Evolutionary conservation across 1,140 invertebrate species (phyloP), one percentile per base, ranked within the genome.

Genomic region (Cherax destructor): DNA sequence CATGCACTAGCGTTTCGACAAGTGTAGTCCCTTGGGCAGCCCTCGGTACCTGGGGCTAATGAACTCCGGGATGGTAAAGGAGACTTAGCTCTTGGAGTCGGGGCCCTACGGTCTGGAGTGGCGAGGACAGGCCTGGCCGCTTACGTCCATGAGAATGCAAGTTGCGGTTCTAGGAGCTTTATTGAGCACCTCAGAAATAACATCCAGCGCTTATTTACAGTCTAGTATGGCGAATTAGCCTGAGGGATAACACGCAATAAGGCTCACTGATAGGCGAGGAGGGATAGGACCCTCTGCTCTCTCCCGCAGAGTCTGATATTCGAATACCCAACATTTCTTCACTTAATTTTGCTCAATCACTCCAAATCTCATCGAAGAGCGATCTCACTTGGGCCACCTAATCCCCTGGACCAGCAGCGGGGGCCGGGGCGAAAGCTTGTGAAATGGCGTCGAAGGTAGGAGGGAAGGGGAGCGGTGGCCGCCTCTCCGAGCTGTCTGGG

Each of bases 261-360:
- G 91, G 91, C 88, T 88, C 91, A 88, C 41, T 16, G 86, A 69
- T 41, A 30, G 52, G 79, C 65, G 56, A 49, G 50, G 80, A 41
- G 91, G 91, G 91, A 88, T 92, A 92, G 80, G 91, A 41, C 91
- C 86, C 59, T 92, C 41, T 80, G 86, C 83, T 79, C 49, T 61
- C 78, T 77, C 65, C 69, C 69, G 50, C 79, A 41, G 83, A 91
- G 83, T 69, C 83, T 91, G 74, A 87, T 92, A 87, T 92, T 88
- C 91, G 91, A 88, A 92, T 92, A 83, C 91, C 86, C 91, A 83
- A 87, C 91, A 87, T 92, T 92, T 92, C 91, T 92, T 87, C 91
- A 92, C 91, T 92, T 92, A 92, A 92, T 92, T 92, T 87, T 92
- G 86, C 86, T 92, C 91, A 92, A 92, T 92, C 91, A 88, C 85